Evolutionary conservation across 2,888 invertebrate genomes (phyloP).

Genomic region (Heliconius charithonia): DNA sequence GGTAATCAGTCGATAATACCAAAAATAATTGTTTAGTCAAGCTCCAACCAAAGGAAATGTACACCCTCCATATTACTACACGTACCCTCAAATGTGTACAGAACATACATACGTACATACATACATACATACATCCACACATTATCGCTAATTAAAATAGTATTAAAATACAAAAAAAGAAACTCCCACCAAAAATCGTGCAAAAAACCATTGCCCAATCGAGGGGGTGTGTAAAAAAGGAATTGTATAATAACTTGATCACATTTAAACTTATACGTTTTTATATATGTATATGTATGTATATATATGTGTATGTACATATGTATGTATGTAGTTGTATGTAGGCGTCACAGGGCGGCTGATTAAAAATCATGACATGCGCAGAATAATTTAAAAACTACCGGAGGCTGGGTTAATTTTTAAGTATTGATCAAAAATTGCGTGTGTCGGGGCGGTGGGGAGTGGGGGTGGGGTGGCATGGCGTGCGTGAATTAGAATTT

Average conservation of each 20-base stretch:
- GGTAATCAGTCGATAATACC: too few relatives aligned
- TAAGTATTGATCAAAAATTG: slow-evolving; percentile 85
- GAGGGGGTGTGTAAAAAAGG: slow-evolving; percentile 51
- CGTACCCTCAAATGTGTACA: not conserved
- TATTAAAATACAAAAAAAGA: slow-evolving; percentile 22
- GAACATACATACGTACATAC: not conserved
- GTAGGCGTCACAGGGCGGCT: slow-evolving; percentile 75
- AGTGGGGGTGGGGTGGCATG: slow-evolving; percentile 50
- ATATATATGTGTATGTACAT: slow-evolving; percentile 42
- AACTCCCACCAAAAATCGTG: slow-evolving; percentile 43
- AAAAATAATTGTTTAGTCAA: not conserved
- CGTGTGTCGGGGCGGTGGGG: slow-evolving; percentile 62
- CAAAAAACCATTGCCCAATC: slow-evolving; percentile 45
- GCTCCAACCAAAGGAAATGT: not conserved
- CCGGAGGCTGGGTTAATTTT: slow-evolving; percentile 82
- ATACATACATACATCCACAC: not conserved
- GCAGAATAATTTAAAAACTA: slow-evolving; percentile 84
- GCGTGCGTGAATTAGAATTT: slow-evolving; percentile 77
- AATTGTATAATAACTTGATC: slow-evolving; percentile 57
- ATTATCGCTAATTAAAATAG: slow-evolving; percentile 14
- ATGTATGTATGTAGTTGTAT: slow-evolving; percentile 53
- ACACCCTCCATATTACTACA: not conserved
- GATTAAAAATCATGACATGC: slow-evolving; percentile 84
- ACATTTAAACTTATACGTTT: slow-evolving; percentile 61
- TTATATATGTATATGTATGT: slow-evolving; percentile 45